Conservation (phyloP, 2,113 vertebrate genomes). For the Crocuta crocuta region DNA sequence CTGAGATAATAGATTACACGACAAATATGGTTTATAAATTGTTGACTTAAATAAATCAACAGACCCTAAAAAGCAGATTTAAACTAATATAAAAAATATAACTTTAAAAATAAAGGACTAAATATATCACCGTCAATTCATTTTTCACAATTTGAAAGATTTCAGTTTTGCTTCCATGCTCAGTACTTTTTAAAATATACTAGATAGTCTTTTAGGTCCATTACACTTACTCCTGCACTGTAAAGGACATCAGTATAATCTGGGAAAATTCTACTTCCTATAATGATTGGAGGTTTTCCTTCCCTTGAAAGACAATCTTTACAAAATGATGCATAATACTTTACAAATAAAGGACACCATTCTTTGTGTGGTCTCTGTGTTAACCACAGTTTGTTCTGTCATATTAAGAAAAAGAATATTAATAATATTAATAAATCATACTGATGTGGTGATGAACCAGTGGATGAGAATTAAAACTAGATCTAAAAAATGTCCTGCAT, state of each 20-base stretch:
- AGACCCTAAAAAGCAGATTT: background rate
- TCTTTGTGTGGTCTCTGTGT: background rate
- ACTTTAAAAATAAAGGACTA: background rate
- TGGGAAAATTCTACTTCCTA: background rate
- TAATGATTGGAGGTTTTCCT: background rate
- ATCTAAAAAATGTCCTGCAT: background rate
- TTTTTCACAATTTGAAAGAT: background rate
- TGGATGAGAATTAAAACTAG: background rate
- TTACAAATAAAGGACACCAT: background rate
- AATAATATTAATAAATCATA: conserved; percentile 22
- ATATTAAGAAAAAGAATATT: background rate
- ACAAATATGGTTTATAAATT: background rate
- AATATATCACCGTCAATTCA: background rate
- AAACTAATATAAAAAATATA: background rate
- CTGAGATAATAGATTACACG: background rate
- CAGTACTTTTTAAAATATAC: background rate
- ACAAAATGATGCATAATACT: background rate
- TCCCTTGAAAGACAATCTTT: background rate
- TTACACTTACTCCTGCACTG: background rate
- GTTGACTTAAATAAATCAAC: background rate
- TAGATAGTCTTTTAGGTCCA: background rate
- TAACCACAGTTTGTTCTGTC: background rate
- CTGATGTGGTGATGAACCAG: background rate
- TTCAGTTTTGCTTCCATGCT: background rate
- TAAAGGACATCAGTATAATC: background rate